phyloP scores from a whole-genome alignment of 2,888 invertebrate genomes.

The Drosophila vallismaia region DNA sequence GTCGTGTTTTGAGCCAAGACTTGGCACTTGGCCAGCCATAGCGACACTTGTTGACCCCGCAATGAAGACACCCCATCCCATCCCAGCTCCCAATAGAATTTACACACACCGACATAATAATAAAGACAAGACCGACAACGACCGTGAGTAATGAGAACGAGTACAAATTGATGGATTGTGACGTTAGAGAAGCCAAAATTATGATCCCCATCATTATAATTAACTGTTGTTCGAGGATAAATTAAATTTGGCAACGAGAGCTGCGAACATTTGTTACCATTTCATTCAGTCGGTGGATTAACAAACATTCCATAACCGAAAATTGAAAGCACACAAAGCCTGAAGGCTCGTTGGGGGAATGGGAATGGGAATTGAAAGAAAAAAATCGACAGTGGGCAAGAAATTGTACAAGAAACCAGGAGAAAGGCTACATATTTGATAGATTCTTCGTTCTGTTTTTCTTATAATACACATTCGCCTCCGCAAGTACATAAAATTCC shows the following conservation, averaged over 20 bases:
- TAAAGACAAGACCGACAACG: slow-evolving; percentile 23
- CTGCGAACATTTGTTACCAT: slow-evolving; percentile 23
- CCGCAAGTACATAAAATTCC: too few relatives aligned
- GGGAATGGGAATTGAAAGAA: slow-evolving; percentile 10
- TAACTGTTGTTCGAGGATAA: slow-evolving; percentile 14
- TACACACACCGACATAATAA: neutral
- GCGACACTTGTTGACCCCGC: slow-evolving; percentile 47
- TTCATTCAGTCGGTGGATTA: slow-evolving; percentile 23
- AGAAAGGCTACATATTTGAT: neutral
- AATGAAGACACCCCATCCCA: neutral
- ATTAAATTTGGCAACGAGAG: slow-evolving; percentile 31
- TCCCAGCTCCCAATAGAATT: neutral
- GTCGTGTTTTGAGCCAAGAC: slow-evolving; percentile 7
- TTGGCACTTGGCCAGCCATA: slow-evolving; percentile 40
- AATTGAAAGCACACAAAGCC: slow-evolving; percentile 70
- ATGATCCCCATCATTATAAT: slow-evolving; percentile 22
- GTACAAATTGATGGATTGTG: slow-evolving; percentile 32
- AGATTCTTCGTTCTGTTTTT: neutral
- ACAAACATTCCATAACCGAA: slow-evolving; percentile 26
- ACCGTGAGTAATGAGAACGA: slow-evolving; percentile 34
- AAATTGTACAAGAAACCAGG: neutral
- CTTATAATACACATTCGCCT: too few relatives aligned
- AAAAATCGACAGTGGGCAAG: neutral
- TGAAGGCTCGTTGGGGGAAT: slow-evolving; percentile 26
- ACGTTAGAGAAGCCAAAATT: slow-evolving; percentile 18